Evolutionary conservation across 2,797 vertebrate genomes (phyloP), one percentile per base, ranked within the genome.

Genomic region (Antennarius maculatus): DNA sequence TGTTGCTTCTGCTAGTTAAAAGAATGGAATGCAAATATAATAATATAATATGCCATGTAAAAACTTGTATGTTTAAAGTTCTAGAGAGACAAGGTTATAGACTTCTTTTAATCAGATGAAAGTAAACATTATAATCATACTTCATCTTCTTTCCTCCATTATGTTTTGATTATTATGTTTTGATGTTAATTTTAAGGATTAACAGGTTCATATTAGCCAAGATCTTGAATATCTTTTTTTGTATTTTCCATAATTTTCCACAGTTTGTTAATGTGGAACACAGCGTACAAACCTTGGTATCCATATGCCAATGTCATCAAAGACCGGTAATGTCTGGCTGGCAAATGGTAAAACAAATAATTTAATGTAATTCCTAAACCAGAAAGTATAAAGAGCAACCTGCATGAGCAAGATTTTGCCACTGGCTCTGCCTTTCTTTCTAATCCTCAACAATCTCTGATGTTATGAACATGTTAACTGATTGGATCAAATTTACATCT

Each of bases 401-500:
- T 3, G 9, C 39, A 13, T 29, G 23, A 23, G 23, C 23, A 23
- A 23, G 23, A 23, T 23, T n/a, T 13, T 2, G 13, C 14, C 3
- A 29, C 13, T n/a, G 16, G 1, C 12, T 58, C 23, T 39, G 7
- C 2, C 5, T 31, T 41, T 34, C 16, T 18, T 13, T 58, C 11
- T 29, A 4, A n/a, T 18, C 31, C 11, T 45, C 12, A 28, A 7
- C 18, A 12, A 61, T 42, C 27, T 29, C 42, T 9, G 6, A 10
- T 18, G 23, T 50, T 47, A 34, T 52, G 18, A 41, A 61, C 50
- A 65, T 10, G 14, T 17, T 7, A 46, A 45, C 17, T n/a, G 7
- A 23, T 61, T 47, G n/a, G n/a, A 51, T 23, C 2, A 4, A 46
- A 45, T 53, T 15, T 53, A 56, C 74, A 53, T 46, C 28, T 29